Percentiles rank a stretch among this genome's conserved stretches.
Evolutionary conservation across 1,140 invertebrate genomes (phyloP).

Genomic region (Dryas iulia): DNA sequence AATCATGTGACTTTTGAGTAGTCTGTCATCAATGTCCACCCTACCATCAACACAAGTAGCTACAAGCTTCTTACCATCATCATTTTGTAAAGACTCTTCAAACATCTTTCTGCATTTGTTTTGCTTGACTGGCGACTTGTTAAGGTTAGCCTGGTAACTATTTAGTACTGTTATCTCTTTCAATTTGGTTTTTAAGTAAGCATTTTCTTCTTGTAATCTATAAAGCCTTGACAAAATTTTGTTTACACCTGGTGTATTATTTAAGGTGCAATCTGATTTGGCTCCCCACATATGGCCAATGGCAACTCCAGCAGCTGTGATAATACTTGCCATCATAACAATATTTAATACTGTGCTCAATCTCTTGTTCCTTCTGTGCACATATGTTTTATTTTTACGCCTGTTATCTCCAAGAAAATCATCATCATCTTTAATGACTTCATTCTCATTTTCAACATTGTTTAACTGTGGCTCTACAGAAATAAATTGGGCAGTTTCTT

Average conservation of each 20-base stretch:
- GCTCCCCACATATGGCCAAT: slow-evolving; percentile 78
- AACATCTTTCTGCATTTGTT: slow-evolving; percentile 66
- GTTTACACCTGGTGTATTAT: slow-evolving; percentile 62
- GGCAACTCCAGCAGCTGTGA: slow-evolving; percentile 72
- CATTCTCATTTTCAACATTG: slow-evolving; percentile 37
- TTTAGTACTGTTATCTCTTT: slow-evolving; percentile 60
- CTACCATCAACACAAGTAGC: slow-evolving; percentile 63
- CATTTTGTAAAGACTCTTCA: slow-evolving; percentile 63
- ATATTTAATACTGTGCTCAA: slow-evolving; percentile 73
- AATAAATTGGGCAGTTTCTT: slow-evolving; percentile 41
- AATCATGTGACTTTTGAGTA: slow-evolving; percentile 28
- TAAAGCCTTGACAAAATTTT: slow-evolving; percentile 76
- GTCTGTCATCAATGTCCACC: slow-evolving; percentile 37
- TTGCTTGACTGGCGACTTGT: slow-evolving; percentile 49
- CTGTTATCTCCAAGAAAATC: slow-evolving; percentile 55
- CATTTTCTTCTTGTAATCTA: slow-evolving; percentile 77
- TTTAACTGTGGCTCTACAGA: slow-evolving; percentile 35
- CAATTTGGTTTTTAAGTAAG: slow-evolving; percentile 65
- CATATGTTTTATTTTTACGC: slow-evolving; percentile 72
- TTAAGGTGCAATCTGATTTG: slow-evolving; percentile 67
- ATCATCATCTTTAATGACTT: slow-evolving; percentile 42
- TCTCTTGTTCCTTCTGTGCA: slow-evolving; percentile 74
- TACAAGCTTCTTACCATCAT: slow-evolving; percentile 47
- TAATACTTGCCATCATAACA: slow-evolving; percentile 72
- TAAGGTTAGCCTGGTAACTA: slow-evolving; percentile 46